Evolutionary conservation across 1,140 invertebrate genomes (phyloP).

Genomic region (Lamellibrachia luymesi): DNA sequence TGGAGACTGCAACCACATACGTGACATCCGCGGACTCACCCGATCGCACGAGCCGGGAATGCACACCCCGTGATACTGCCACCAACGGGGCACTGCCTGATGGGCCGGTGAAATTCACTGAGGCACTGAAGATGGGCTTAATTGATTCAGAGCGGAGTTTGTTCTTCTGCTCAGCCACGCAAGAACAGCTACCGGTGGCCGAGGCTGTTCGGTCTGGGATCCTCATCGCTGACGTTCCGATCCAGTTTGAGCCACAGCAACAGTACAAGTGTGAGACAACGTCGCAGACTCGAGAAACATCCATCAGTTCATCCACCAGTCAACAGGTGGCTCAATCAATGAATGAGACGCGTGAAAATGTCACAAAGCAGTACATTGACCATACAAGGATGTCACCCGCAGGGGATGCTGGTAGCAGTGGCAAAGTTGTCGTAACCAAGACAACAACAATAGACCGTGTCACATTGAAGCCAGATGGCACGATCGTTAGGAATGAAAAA

Average conservation of each 20-base stretch:
- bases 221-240: conserved; percentile 72
- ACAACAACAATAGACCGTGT: background rate
- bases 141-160: conserved; percentile 74
- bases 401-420: background rate
- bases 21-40: conserved; percentile 66
- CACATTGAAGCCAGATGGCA: conserved; percentile 69
- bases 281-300: background rate
- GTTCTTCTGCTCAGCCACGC: conserved; percentile 74
- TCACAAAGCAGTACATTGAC: background rate
- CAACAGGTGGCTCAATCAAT: background rate
- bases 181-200: conserved; percentile 69
- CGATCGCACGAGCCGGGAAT: conserved; percentile 67
- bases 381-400: background rate
- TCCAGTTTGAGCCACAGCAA: conserved; percentile 39
- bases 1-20: conserved; percentile 67
- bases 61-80: conserved; percentile 62
- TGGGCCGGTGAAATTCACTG: conserved; percentile 40
- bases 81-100: background rate
- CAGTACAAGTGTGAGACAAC: background rate
- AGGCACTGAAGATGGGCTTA: conserved; percentile 73
- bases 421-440: background rate
- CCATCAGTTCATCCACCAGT: background rate
- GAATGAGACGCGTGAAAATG: background rate
- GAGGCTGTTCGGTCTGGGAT: conserved; percentile 74
- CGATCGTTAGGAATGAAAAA: background rate